Evolutionary conservation across 1,140 invertebrate genomes (phyloP).

Genomic region (Marisa cornuarietis): DNA sequence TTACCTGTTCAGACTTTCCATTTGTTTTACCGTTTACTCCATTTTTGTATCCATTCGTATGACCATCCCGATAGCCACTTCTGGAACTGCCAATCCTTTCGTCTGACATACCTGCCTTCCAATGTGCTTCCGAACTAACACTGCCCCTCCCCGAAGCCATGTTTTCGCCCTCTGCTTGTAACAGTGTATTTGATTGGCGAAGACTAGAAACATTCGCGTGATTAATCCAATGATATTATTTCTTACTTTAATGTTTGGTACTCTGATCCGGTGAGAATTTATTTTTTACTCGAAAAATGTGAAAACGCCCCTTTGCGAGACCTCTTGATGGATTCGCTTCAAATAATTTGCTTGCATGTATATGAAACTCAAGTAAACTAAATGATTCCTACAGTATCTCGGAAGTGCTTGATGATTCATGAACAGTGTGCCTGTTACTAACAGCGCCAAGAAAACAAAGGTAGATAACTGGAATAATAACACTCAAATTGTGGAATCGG

Average conservation of each 20-base stretch:
- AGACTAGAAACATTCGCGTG: no score
- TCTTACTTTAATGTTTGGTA: neutral
- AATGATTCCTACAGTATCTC: neutral
- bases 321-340: neutral
- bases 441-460: neutral
- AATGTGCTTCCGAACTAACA: neutral
- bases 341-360: neutral
- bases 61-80: slow-evolving; percentile 15
- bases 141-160: slow-evolving; percentile 34
- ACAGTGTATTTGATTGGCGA: neutral
- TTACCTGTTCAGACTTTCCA: slow-evolving; percentile 29
- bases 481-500: no score
- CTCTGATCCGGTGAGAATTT: neutral
- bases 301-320: neutral
- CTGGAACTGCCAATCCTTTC: neutral
- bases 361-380: neutral
- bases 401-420: neutral
- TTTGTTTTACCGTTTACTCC: slow-evolving; percentile 26
- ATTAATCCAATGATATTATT: neutral
- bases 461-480: neutral
- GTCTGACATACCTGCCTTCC: neutral
- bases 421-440: neutral
- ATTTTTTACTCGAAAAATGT: neutral
- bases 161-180: neutral
- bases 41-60: slow-evolving; percentile 26